These are phyloP conservation scores for Glossophaga mutica DNA, from an alignment of 2,797 vertebrate species.

Conservation along the genomic window DNA sequence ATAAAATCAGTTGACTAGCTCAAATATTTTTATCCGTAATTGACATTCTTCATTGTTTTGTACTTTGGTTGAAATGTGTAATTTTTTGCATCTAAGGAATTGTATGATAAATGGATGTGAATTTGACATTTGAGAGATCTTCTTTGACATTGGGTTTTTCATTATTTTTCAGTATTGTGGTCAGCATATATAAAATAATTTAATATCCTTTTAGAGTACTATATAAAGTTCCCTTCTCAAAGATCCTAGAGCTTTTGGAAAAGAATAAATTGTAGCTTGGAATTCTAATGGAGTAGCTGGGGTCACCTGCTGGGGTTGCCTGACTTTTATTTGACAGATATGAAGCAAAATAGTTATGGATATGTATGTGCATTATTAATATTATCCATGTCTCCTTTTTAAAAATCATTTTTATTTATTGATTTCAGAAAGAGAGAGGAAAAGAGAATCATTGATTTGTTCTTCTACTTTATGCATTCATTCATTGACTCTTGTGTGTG, in stretches of 20 bases:
- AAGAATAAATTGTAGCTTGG: not conserved
- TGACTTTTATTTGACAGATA: conserved; percentile 19
- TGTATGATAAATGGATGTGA: conserved; percentile 4
- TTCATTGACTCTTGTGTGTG: not conserved
- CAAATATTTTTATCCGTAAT: conserved; percentile 12
- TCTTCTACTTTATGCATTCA: not conserved
- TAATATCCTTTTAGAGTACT: not conserved
- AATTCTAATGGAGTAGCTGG: not conserved
- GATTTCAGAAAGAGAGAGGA: not conserved
- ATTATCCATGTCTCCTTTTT: not conserved
- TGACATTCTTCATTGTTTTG: not conserved
- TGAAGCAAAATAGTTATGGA: not conserved
- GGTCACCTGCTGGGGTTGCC: not conserved
- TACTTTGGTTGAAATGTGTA: conserved; percentile 1
- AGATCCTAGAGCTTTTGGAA: conserved; percentile 20
- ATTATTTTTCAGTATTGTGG: conserved; percentile 18
- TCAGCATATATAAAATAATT: not conserved
- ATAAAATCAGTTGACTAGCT: conserved; percentile 27
- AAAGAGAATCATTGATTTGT: not conserved
- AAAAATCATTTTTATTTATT: not conserved
- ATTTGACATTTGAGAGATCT: conserved; percentile 30
- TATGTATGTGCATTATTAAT: conserved; percentile 6
- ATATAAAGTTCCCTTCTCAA: not conserved
- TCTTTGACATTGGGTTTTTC: conserved; percentile 5
- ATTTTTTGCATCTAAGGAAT: not conserved